These are phyloP conservation scores for Alosa alosa DNA, from an alignment of 2,113 vertebrate species.

Conservation along the genomic window DNA sequence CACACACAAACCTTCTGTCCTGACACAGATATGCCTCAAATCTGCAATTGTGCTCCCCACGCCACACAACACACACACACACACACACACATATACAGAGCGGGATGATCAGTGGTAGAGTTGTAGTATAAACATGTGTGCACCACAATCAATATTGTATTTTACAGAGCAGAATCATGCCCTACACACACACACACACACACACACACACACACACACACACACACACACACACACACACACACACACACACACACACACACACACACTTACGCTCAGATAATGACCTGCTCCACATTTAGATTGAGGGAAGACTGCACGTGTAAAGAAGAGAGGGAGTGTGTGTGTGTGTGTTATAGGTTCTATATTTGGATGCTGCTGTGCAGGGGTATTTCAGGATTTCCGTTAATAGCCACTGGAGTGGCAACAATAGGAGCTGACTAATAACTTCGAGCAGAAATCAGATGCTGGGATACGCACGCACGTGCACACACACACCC, in stretches of 20 bases:
- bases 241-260: constrained; percentile 36
- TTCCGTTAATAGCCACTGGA: constrained; percentile 37
- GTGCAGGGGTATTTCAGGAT: constrained; percentile 51
- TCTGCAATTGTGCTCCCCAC: neutral
- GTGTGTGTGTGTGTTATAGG: constrained; percentile 17
- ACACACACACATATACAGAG: constrained; percentile 27
- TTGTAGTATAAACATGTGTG: neutral
- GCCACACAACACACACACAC: constrained; percentile 23
- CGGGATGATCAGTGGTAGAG: too few species aligned
- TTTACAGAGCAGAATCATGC: constrained; percentile 14
- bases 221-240: too few species aligned
- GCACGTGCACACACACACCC: neutral
- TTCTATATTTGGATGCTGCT: constrained; percentile 14
- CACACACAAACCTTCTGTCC: constrained; percentile 49
- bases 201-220: too few species aligned
- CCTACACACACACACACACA: too few species aligned
- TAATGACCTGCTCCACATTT: neutral
- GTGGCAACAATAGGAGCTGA: constrained; percentile 30
- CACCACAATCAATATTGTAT: neutral
- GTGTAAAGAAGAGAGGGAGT: constrained; percentile 18
- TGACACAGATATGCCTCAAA: constrained; percentile 42
- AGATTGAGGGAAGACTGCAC: neutral
- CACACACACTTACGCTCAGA: neutral
- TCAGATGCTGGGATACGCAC: neutral
- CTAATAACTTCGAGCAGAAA: constrained; percentile 30